Conservation (phyloP, 1,140 invertebrate genomes). For the Ptiloglossa arizonensis region DNA sequence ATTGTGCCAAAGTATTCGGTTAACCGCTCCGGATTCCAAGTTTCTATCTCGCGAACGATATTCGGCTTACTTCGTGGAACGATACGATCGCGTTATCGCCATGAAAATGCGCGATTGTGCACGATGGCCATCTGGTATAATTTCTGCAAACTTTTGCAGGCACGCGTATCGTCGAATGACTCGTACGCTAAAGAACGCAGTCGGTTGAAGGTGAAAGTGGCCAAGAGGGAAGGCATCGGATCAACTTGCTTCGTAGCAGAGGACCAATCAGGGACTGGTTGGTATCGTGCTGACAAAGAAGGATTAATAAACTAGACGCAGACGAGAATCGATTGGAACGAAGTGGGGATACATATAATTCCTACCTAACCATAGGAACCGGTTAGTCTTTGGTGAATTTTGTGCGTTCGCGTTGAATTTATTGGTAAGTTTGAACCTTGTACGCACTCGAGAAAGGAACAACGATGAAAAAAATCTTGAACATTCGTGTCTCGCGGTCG, state of each 20-base stretch:
- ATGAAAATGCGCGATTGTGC: not conserved
- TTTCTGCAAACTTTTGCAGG: no score
- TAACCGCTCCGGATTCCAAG: not conserved
- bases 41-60: not conserved
- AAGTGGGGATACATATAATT: conserved; percentile 34
- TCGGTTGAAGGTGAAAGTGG: conserved; percentile 18
- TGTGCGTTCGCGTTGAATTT: not conserved
- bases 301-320: not conserved
- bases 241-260: not conserved
- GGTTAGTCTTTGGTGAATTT: conserved; percentile 28
- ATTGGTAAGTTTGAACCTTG: not conserved
- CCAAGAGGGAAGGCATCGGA: not conserved
- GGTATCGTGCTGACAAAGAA: not conserved
- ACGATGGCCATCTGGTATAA: not conserved
- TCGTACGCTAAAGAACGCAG: not conserved
- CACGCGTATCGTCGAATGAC: not conserved
- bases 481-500: no score
- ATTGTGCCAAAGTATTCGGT: not conserved
- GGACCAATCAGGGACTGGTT: not conserved
- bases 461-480: not conserved
- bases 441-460: not conserved
- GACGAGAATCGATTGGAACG: not conserved
- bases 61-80: conserved; percentile 9
- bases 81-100: not conserved
- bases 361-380: not conserved